Evolutionary conservation across 2,888 invertebrate genomes (phyloP).

Genomic region (Chorisops tibialis): DNA sequence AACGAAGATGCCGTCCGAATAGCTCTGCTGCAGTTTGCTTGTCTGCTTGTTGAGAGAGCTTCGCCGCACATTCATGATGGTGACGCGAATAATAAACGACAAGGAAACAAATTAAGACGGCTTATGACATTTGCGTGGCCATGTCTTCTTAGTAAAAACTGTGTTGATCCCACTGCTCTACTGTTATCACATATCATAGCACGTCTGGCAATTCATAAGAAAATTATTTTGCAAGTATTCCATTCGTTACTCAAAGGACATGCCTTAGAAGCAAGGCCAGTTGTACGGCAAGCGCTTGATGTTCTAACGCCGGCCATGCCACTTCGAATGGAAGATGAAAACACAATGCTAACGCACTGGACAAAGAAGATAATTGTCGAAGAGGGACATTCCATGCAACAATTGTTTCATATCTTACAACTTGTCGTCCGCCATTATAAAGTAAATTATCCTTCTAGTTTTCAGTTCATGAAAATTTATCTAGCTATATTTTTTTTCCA

Average conservation of each 20-base stretch:
- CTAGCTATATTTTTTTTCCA: too few species aligned
- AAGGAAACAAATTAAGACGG: constrained; percentile 86
- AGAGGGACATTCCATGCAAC: constrained; percentile 94
- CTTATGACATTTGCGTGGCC: constrained; percentile 99
- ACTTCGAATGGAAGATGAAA: constrained; percentile 90
- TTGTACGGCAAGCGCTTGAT: constrained; percentile 93
- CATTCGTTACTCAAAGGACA: constrained; percentile 87
- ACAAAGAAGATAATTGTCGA: constrained; percentile 98
- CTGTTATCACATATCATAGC: constrained; percentile 95
- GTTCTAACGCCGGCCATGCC: constrained; percentile 97
- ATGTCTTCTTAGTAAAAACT: constrained; percentile 88
- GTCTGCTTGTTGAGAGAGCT: constrained; percentile 90
- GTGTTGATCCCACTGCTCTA: constrained; percentile 92
- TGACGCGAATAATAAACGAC: constrained; percentile 82
- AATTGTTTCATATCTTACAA: constrained; percentile 92
- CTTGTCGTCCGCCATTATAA: constrained; percentile 93
- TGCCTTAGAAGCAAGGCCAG: constrained; percentile 89
- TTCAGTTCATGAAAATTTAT: constrained; percentile 4
- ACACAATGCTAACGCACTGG: constrained; percentile 96
- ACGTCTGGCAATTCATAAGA: constrained; percentile 94
- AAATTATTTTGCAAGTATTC: constrained; percentile 93
- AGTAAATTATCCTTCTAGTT: constrained; percentile 48
- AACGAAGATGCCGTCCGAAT: constrained; percentile 91
- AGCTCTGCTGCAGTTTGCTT: constrained; percentile 89
- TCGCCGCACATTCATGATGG: constrained; percentile 93